Base-by-base conservation (phyloP, 2,888 invertebrate genomes). In the Drosophila quinaria region DNA sequence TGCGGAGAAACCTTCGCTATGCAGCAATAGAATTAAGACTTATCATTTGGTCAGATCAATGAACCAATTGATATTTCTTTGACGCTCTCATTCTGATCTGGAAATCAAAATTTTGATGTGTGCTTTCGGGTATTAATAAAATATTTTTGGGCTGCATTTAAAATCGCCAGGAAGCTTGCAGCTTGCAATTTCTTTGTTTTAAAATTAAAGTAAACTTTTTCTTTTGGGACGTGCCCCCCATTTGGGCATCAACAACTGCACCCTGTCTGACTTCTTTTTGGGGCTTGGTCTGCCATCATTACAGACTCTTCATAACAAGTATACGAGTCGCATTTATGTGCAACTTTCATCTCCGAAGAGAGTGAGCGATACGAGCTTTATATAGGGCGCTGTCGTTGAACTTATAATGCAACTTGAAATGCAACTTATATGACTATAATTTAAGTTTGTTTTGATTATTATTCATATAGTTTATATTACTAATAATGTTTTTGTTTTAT, bases 331-430 rank as follows among this genome's bases (percentile, higher is more conserved):
- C 9, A 10, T 6, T 19, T n/a, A 22, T 15, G 22, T 15, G 44
- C 19, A 31, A 41, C 55, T 63, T 63, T 63, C 63, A 63, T 56
- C 41, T 63, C 47, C 11, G 31, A 55, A 39, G 39, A 63, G 37
- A 55, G 13, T 15, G 33, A 13, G n/a, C 59, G 42, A 37, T 29
- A 4, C 13, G 46, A 59, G 42, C 58, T 51, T 42, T 69, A 76
- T 65, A 69, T 76, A 52, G 74, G 69, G 50, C 79, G 63, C 70
- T 70, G 77, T 77, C 79, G 67, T 74, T 77, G 77, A 78, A 78
- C 79, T 46, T 52, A 62, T 49, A 19, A 49, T 31, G 19, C n/a
- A n/a, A n/a, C n/a, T n/a, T 37, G 11, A 42, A 22, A 4, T 44
- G 60, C 25, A 15, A 39, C 62, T 78, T 66, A 66, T 62, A 17